Evolutionary conservation across 2,888 invertebrate species (phyloP), one percentile per base, ranked within the genome.

Genomic region (Cephus rjabovi): DNA sequence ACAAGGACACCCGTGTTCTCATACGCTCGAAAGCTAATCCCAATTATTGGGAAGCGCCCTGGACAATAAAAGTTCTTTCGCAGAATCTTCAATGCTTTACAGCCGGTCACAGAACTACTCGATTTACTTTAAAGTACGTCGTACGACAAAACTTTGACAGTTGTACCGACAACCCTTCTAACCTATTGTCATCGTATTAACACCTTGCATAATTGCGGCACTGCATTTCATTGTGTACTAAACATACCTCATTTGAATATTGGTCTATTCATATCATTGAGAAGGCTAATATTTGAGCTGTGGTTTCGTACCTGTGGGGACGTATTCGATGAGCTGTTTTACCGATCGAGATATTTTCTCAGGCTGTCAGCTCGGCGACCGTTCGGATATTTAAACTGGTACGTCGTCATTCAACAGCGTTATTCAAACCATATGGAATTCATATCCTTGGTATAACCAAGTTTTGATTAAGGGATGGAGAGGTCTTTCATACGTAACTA

Each of bases 131-230:
- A 71, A 76, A 74, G 77, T 77, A 75, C 80, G 81, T 78, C 77
- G 76, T 77, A 78, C 74, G 81, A 82, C 83, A 78, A 83, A 81
- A 80, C 83, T 83, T 77, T 78, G 79, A 80, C 75, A 77, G 80
- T 83, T 84, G 85, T 81, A 83, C 82, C 76, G 77, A 84, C 84
- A 83, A 85, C 85, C 84, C 86, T 81, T 83, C 77, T 79, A 79
- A 79, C 82, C 87, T 84, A 90, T 90, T 90, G 90, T 90, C 84
- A 87, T 87, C 87, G 90, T 87, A 90, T 90, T 90, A 90, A 90
- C 90, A 90, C 90, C 90, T 90, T 89, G 86, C 87, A 90, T 90
- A 90, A 90, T 90, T 90, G 90, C 87, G 83, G 83, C 84, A 82
- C 83, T 84, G 83, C 84, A 76, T 73, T 87, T 87, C 87, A 88